These are phyloP conservation scores for Adela reaumurella DNA, from an alignment of 2,888 invertebrate species.

Conservation along the genomic window DNA sequence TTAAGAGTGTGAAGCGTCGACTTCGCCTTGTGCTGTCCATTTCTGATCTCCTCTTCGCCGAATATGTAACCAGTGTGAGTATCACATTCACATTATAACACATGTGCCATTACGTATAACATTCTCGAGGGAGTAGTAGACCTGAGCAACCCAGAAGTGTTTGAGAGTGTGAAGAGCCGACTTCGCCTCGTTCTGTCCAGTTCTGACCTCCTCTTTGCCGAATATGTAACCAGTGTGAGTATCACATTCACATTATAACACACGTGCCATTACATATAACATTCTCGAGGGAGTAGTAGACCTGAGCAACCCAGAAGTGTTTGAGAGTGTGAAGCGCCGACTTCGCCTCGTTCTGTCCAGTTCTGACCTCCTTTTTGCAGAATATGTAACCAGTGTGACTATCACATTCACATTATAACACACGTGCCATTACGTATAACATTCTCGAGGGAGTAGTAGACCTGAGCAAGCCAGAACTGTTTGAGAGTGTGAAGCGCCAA, in stretches of 20 bases:
- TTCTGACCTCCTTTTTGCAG: conserved; percentile 73
- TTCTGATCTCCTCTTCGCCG: conserved; percentile 73
- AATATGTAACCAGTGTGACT: conserved; percentile 57
- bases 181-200: conserved; percentile 86
- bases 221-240: conserved; percentile 57
- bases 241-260: not conserved
- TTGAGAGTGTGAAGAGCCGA: conserved; percentile 71
- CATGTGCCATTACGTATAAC: no score
- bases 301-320: conserved; percentile 42
- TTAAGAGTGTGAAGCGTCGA: conserved; percentile 71
- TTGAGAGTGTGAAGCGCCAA: conserved; percentile 71
- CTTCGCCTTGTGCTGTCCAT: conserved; percentile 86
- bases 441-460: conserved; percentile 44
- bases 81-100: no score
- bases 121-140: no score
- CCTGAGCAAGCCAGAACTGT: conserved; percentile 41
- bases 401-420: no score
- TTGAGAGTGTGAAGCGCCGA: conserved; percentile 71
- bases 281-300: conserved; percentile 41
- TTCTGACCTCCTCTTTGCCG: conserved; percentile 73
- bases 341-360: conserved; percentile 86
- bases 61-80: conserved; percentile 57
- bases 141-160: no score
- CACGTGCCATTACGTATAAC: no score
- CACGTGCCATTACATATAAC: no score